phyloP scores from a whole-genome alignment of 2,888 invertebrate genomes.

The Acholoe squamosa region DNA sequence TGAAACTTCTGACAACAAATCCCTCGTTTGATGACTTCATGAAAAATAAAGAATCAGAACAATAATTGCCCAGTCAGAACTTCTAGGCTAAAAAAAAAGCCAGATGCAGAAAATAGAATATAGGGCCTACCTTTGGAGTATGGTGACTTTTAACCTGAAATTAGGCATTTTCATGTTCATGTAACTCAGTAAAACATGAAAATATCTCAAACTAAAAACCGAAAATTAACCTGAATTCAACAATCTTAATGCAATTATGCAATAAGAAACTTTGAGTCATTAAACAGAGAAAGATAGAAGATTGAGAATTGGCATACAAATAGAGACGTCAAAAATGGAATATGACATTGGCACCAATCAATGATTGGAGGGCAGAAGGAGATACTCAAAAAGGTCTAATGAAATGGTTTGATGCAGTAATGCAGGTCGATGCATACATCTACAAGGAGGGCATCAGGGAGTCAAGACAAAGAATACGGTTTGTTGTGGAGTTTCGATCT shows the following conservation, averaged over 20 bases:
- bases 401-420: no score
- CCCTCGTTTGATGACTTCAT: no score
- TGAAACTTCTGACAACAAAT: no score
- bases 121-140: neutral
- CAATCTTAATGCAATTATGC: neutral
- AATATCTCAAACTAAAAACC: neutral
- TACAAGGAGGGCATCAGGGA: neutral
- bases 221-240: neutral
- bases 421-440: no score
- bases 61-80: neutral
- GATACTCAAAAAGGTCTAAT: no score
- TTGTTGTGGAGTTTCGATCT: neutral
- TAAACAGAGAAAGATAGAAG: neutral
- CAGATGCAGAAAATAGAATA: neutral
- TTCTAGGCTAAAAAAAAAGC: no score
- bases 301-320: neutral
- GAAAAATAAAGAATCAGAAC: no score
- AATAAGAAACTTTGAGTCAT: neutral
- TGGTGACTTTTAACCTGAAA: neutral
- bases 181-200: neutral
- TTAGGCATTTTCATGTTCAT: slow-evolving; percentile 2
- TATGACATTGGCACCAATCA: no score
- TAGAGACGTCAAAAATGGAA: no score
- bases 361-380: no score
- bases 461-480: neutral